These are phyloP conservation scores for Mamestra configurata DNA, from an alignment of 1,140 invertebrate species.

Conservation along the genomic window DNA sequence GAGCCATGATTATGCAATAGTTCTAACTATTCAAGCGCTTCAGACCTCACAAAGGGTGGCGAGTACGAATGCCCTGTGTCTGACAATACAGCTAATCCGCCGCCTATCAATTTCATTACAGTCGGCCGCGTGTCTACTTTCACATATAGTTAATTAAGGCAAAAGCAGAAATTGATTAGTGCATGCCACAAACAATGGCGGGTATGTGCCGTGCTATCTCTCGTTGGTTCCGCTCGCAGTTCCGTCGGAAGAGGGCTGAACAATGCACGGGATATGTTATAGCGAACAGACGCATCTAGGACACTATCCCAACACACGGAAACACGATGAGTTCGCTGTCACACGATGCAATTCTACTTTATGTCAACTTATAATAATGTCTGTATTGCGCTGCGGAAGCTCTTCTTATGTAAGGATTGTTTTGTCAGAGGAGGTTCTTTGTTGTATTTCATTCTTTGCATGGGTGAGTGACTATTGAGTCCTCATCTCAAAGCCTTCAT, in stretches of 20 bases:
- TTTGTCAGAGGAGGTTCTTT: no score
- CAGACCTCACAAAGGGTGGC: background rate
- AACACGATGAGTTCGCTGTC: constrained; percentile 6
- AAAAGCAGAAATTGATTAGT: constrained; percentile 27
- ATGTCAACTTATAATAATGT: background rate
- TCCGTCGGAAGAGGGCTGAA: background rate
- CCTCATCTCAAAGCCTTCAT: background rate
- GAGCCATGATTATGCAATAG: background rate
- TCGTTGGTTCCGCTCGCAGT: constrained; percentile 20
- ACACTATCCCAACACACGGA: background rate
- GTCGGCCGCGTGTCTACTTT: background rate
- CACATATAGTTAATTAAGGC: constrained; percentile 7
- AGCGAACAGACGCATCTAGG: background rate
- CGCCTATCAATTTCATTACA: constrained; percentile 12
- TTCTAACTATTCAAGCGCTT: background rate
- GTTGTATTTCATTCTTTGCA: no score
- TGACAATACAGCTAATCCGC: background rate
- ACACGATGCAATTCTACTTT: background rate
- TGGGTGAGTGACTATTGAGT: background rate
- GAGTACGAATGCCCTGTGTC: background rate
- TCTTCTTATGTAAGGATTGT: background rate
- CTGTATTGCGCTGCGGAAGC: background rate
- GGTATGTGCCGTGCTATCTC: constrained; percentile 13
- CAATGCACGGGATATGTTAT: constrained; percentile 22
- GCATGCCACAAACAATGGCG: constrained; percentile 10